Evolutionary conservation across 2,888 invertebrate genomes (phyloP).

Genomic region (Melinaea marsaeus): DNA sequence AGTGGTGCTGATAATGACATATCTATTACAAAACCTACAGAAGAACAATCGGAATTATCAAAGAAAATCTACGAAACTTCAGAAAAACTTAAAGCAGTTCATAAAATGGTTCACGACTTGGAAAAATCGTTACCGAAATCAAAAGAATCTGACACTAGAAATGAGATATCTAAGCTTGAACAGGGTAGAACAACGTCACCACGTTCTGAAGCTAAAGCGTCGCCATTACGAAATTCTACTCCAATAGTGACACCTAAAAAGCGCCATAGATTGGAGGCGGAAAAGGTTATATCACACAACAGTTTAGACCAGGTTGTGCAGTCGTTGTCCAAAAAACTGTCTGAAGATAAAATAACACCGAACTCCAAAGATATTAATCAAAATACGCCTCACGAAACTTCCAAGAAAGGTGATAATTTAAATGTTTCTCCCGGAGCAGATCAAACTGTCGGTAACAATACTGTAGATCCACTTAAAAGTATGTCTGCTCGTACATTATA

Average conservation of each 20-base stretch:
- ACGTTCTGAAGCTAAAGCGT: conserved; percentile 57
- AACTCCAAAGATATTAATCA: conserved; percentile 53
- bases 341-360: conserved; percentile 56
- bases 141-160: conserved; percentile 57
- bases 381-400: conserved; percentile 53
- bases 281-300: conserved; percentile 61
- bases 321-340: conserved; percentile 69
- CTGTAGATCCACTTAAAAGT: conserved; percentile 65
- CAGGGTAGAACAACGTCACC: conserved; percentile 57
- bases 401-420: conserved; percentile 45
- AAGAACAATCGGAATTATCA: conserved; percentile 70
- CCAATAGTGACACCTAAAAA: conserved; percentile 85
- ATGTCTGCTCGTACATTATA: conserved; percentile 72
- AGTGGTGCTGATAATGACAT: conserved; percentile 57
- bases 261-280: conserved; percentile 82
- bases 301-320: conserved; percentile 71
- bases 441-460: conserved; percentile 41
- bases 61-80: conserved; percentile 74
- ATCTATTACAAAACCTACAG: conserved; percentile 57
- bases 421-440: conserved; percentile 37
- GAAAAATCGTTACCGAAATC: conserved; percentile 67
- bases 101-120: conserved; percentile 69
- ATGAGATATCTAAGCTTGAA: conserved; percentile 55
- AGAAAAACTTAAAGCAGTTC: conserved; percentile 71
- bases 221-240: conserved; percentile 60